Evolutionary conservation across 1,140 invertebrate genomes (phyloP).

Genomic region (Bombyx mandarina): DNA sequence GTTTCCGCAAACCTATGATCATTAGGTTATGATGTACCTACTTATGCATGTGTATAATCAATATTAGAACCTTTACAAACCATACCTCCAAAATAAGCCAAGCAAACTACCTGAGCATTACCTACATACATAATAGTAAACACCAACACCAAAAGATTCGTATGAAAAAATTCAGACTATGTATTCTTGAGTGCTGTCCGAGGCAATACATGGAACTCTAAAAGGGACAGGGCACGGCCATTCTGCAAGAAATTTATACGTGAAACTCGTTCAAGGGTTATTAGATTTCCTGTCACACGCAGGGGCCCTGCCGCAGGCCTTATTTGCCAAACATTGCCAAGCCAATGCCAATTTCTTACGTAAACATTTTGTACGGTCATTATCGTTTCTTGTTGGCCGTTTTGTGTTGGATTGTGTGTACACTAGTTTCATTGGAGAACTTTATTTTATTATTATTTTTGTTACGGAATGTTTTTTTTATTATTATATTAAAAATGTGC

Average conservation of each 20-base stretch:
- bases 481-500: too few species aligned
- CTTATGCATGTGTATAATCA: too few species aligned
- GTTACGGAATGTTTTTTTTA: neutral
- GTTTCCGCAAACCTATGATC: too few species aligned
- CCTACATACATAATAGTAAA: too few species aligned
- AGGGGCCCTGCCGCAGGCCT: constrained; percentile 34
- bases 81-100: too few species aligned
- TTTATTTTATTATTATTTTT: constrained; percentile 2
- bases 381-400: constrained; percentile 34
- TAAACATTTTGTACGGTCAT: constrained; percentile 46
- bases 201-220: constrained; percentile 13
- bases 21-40: too few species aligned
- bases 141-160: neutral
- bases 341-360: constrained; percentile 47
- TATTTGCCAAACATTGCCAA: constrained; percentile 51
- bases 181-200: constrained; percentile 10
- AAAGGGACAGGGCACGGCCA: constrained; percentile 28
- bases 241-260: constrained; percentile 46
- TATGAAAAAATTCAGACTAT: constrained; percentile 5
- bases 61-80: too few species aligned
- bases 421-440: constrained; percentile 3
- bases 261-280: constrained; percentile 42
- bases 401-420: constrained; percentile 17
- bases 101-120: too few species aligned
- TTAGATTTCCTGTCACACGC: constrained; percentile 58